Evolutionary conservation across 2,797 vertebrate genomes (phyloP).

Genomic region (Crax fasciolata): DNA sequence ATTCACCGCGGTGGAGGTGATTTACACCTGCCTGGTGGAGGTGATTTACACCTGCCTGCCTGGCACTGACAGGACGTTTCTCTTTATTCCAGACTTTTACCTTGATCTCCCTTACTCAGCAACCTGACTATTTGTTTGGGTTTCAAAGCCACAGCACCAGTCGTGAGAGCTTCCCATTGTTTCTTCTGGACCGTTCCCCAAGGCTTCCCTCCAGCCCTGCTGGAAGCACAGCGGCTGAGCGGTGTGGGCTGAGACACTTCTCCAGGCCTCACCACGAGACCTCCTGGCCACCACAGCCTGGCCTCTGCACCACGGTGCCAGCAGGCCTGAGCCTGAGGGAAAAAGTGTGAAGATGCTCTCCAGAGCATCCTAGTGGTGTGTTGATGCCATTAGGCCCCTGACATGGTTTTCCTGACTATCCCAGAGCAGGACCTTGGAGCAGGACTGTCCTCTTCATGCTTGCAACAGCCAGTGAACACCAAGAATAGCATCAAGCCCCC

Average conservation of each 20-base stretch:
- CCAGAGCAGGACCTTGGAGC: not conserved
- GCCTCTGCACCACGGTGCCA: not conserved
- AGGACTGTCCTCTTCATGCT: not conserved
- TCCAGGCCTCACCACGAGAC: not conserved
- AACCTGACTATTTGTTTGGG: not conserved
- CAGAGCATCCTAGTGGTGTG: not conserved
- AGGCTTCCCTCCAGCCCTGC: not conserved
- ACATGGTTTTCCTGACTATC: not conserved
- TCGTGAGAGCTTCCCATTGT: not conserved
- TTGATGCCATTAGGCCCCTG: not conserved
- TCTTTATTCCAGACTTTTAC: not conserved
- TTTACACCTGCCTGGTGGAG: not conserved
- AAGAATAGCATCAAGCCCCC: not conserved
- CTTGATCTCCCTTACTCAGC: slow-evolving; percentile 42
- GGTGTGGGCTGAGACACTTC: not conserved
- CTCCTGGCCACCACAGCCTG: not conserved
- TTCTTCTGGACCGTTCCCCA: not conserved
- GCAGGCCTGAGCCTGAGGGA: not conserved
- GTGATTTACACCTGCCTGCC: not conserved
- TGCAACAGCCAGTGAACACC: rapidly evolving
- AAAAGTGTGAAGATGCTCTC: not conserved
- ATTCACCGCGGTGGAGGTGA: not conserved
- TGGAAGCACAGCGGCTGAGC: rapidly evolving
- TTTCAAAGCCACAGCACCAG: not conserved
- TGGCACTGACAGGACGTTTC: not conserved